phyloP scores from a whole-genome alignment of 2,797 vertebrate genomes.

The Esox lucius region DNA sequence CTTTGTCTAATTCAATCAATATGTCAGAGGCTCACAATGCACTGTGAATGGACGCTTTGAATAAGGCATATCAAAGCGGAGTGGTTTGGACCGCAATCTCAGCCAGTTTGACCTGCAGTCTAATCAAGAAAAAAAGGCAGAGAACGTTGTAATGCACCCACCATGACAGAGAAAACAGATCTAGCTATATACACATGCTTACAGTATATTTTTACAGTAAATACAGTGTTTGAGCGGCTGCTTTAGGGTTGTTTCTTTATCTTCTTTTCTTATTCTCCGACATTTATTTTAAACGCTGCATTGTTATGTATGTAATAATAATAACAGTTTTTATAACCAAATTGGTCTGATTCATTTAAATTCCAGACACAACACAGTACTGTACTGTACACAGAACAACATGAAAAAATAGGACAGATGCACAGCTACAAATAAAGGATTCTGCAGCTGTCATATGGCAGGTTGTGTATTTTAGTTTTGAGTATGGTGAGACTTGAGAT shows the following conservation, averaged over 20 bases:
- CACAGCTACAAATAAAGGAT: too few relatives aligned
- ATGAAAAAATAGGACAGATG: too few relatives aligned
- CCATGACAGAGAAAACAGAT: neutral
- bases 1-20: constrained; percentile 78
- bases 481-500: too few relatives aligned
- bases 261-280: neutral
- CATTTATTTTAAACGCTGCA: neutral
- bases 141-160: constrained; percentile 37
- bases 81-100: constrained; percentile 55
- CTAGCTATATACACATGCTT: neutral
- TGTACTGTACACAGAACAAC: too few relatives aligned
- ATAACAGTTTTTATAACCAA: too few relatives aligned
- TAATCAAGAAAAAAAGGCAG: constrained; percentile 46
- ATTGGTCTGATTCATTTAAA: too few relatives aligned
- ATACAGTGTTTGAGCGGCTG: neutral
- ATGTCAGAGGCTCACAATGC: constrained; percentile 61
- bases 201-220: neutral
- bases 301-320: neutral
- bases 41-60: constrained; percentile 64
- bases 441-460: too few relatives aligned
- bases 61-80: constrained; percentile 67
- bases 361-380: too few relatives aligned
- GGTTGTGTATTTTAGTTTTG: too few relatives aligned
- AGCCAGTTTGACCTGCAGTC: constrained; percentile 57
- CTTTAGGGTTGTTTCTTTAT: neutral